Evolutionary conservation across 2,113 vertebrate species (phyloP).

Genomic region (Vimba vimba): DNA sequence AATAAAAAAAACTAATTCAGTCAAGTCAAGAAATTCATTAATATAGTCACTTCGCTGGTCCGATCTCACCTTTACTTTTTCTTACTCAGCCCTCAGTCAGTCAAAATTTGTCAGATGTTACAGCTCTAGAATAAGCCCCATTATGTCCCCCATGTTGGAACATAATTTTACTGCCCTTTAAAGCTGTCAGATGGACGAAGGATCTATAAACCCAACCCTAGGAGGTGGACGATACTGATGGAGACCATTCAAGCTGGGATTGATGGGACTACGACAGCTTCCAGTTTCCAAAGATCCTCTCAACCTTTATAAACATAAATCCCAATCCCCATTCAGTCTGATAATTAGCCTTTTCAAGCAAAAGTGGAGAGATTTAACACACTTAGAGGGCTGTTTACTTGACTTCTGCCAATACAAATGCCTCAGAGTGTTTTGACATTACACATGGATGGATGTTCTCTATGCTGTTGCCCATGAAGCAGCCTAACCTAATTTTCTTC

Average conservation of each 20-base stretch:
- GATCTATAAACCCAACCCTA: constrained; percentile 36
- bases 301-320: constrained; percentile 58
- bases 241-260: constrained; percentile 50
- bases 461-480: neutral
- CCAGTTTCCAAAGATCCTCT: constrained; percentile 49
- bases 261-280: constrained; percentile 53
- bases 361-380: constrained; percentile 49
- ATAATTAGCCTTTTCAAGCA: constrained; percentile 59
- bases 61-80: constrained; percentile 1
- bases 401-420: neutral
- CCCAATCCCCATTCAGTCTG: constrained; percentile 7
- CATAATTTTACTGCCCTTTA: constrained; percentile 55
- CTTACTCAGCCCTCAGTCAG: neutral
- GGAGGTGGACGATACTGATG: constrained; percentile 45
- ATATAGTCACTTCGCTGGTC: neutral
- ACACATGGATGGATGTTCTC: neutral
- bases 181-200: constrained; percentile 52
- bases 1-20: neutral
- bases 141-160: constrained; percentile 42
- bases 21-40: neutral
- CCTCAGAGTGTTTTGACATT: neutral
- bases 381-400: constrained; percentile 21
- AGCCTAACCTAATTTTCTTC: neutral
- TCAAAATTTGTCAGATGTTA: constrained; percentile 35
- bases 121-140: constrained; percentile 18